Conservation (phyloP, 2,888 invertebrate species). For the Listrodromus nycthemerus region DNA sequence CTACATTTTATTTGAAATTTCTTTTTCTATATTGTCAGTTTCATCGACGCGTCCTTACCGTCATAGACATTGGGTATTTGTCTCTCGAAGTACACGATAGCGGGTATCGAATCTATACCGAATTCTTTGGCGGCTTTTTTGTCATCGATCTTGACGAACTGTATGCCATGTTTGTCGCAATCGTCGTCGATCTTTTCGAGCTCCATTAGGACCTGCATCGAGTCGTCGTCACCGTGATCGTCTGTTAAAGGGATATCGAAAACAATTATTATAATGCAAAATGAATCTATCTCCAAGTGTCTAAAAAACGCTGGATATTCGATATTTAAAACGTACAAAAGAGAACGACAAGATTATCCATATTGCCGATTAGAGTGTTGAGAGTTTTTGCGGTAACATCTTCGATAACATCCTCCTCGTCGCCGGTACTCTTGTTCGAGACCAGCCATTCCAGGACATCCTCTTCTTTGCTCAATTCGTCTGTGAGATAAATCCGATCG, state of each 20-base stretch:
- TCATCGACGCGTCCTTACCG: constrained; percentile 86
- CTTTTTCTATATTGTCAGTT: background rate
- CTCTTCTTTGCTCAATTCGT: constrained; percentile 95
- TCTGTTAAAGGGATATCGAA: constrained; percentile 85
- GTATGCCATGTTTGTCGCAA: constrained; percentile 95
- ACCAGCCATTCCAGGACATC: constrained; percentile 97
- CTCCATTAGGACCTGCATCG: constrained; percentile 93
- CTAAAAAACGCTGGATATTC: constrained; percentile 22
- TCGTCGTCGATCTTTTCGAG: constrained; percentile 97
- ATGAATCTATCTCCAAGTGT: background rate
- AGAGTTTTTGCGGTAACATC: constrained; percentile 96
- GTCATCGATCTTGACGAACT: constrained; percentile 97
- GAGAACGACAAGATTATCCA: constrained; percentile 95
- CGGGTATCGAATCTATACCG: constrained; percentile 92
- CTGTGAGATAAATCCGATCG: constrained; percentile 83
- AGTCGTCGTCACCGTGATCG: constrained; percentile 95
- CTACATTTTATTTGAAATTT: constrained; percentile 10
- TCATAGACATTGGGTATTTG: constrained; percentile 97
- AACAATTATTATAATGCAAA: background rate
- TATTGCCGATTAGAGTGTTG: constrained; percentile 94
- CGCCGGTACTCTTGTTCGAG: constrained; percentile 96
- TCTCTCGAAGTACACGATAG: constrained; percentile 97
- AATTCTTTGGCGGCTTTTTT: constrained; percentile 92
- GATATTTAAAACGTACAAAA: constrained; percentile 90
- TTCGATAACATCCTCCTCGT: constrained; percentile 97